These are phyloP conservation scores for Euspilapteryx auroguttella DNA, from an alignment of 2,888 invertebrate species.

Conservation along the genomic window DNA sequence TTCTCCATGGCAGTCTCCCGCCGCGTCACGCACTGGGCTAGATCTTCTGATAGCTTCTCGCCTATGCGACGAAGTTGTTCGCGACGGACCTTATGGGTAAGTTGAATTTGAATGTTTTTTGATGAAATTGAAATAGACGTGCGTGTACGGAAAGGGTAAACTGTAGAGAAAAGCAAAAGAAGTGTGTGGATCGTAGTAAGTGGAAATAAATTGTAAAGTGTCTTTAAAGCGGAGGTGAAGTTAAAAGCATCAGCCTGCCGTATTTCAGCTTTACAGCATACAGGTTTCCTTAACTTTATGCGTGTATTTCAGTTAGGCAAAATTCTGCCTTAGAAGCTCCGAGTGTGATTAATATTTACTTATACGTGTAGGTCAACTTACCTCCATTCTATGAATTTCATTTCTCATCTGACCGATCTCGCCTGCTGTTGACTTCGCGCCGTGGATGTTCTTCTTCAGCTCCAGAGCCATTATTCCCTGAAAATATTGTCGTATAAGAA, in stretches of 20 bases:
- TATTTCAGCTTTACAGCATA: too few species aligned
- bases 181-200: too few species aligned
- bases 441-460: conserved; percentile 67
- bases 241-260: too few species aligned
- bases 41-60: conserved; percentile 40
- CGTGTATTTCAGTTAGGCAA: too few species aligned
- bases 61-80: conserved; percentile 43
- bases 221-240: too few species aligned
- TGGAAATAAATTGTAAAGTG: too few species aligned
- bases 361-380: conserved; percentile 16
- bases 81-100: conserved; percentile 27
- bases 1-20: conserved; percentile 42
- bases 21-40: conserved; percentile 41
- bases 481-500: too few species aligned
- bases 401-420: conserved; percentile 76
- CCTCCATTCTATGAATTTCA: conserved; percentile 85
- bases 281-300: too few species aligned
- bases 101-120: not conserved
- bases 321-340: not conserved
- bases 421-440: conserved; percentile 66
- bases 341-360: too few species aligned
- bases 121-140: too few species aligned
- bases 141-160: too few species aligned
- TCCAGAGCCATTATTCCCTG: conserved; percentile 68
- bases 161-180: too few species aligned